phyloP scores from a whole-genome alignment of 2,888 invertebrate genomes.

The Drepanosiphum platanoidis region DNA sequence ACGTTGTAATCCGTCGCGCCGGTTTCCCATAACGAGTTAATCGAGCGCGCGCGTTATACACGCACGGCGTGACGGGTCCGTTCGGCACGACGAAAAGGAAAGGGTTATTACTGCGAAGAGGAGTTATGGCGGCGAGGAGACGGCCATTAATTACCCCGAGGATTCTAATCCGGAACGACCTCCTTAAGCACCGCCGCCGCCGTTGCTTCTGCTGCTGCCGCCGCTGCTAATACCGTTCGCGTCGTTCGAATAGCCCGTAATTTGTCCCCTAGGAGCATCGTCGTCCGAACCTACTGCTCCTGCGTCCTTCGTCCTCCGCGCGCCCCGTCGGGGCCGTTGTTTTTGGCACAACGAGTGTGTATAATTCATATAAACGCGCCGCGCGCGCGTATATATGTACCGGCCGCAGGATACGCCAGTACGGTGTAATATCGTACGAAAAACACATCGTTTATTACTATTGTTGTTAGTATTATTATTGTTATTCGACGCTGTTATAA shows the following conservation, averaged over 20 bases:
- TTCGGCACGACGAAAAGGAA: not conserved
- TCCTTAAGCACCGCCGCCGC: constrained; percentile 29
- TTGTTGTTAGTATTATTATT: no score
- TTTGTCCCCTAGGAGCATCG: constrained; percentile 46
- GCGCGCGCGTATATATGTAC: not conserved
- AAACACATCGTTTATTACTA: no score
- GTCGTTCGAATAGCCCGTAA: constrained; percentile 38
- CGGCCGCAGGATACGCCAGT: no score
- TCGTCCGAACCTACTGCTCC: not conserved
- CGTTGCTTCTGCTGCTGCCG: not conserved
- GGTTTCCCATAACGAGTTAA: constrained; percentile 35
- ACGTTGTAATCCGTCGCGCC: constrained; percentile 21
- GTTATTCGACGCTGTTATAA: no score
- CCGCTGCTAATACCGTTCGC: constrained; percentile 26
- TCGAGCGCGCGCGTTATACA: constrained; percentile 22
- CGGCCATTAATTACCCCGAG: constrained; percentile 46
- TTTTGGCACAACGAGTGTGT: not conserved
- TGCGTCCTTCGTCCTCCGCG: not conserved
- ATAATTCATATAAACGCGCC: not conserved
- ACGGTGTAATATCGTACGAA: no score
- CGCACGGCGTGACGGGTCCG: not conserved
- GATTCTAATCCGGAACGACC: constrained; percentile 38
- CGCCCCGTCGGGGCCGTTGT: not conserved
- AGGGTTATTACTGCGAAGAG: not conserved
- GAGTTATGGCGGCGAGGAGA: not conserved